Evolutionary conservation across 1,140 invertebrate species (phyloP).

Genomic region (Holotrichia oblita): DNA sequence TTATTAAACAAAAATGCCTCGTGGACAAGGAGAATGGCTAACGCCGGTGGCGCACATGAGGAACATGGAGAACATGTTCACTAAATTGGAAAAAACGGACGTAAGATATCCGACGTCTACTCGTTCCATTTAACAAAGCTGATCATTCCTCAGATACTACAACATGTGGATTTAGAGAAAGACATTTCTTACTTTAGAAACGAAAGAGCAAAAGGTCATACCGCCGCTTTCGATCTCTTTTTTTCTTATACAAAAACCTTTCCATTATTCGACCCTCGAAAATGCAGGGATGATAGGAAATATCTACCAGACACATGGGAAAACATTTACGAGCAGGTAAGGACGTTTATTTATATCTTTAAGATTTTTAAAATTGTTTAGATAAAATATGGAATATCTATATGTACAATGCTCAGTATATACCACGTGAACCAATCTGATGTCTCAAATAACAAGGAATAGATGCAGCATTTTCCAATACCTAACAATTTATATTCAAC

Average conservation of each 20-base stretch:
- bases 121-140: background rate
- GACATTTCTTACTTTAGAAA: constrained; percentile 56
- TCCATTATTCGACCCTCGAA: constrained; percentile 55
- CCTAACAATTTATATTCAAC: no score
- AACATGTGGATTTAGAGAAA: constrained; percentile 40
- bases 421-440: no score
- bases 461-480: no score
- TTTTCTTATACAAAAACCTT: constrained; percentile 55
- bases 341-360: background rate
- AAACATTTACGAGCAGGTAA: constrained; percentile 57
- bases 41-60: constrained; percentile 47
- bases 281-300: constrained; percentile 52
- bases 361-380: background rate
- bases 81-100: constrained; percentile 47
- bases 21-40: constrained; percentile 48
- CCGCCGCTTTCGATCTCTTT: constrained; percentile 54
- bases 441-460: no score
- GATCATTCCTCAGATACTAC: background rate
- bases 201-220: constrained; percentile 38
- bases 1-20: constrained; percentile 30
- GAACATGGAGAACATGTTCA: constrained; percentile 47
- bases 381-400: background rate
- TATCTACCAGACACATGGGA: constrained; percentile 53
- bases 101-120: background rate
- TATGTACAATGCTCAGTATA: no score